A percentile compares a stretch with the other conserved stretches of the same genome.
Conservation (phyloP, 2,888 invertebrate species). For the Yponomeuta sedellus region DNA sequence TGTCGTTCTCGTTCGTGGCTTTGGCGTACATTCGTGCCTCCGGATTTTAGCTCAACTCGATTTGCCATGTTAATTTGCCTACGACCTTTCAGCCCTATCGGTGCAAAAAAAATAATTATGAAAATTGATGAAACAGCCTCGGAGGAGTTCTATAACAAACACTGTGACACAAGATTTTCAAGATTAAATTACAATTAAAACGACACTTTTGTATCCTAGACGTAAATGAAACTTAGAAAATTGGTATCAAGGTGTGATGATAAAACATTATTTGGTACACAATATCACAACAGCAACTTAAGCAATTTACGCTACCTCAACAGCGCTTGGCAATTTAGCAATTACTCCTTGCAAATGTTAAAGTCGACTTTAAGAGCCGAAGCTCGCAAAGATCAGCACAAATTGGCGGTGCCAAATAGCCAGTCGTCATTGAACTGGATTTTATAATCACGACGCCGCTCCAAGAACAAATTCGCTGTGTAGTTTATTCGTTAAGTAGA, state of each 20-base stretch:
- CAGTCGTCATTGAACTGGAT: slow-evolving; percentile 42
- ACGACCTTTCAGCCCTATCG: no score
- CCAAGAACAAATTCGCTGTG: slow-evolving; percentile 11
- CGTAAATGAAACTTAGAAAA: no score
- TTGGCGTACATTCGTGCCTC: no score
- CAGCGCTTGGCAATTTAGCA: neutral
- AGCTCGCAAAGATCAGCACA: neutral
- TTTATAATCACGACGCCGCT: slow-evolving; percentile 28
- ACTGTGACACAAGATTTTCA: no score
- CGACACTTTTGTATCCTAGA: no score
- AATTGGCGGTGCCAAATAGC: neutral
- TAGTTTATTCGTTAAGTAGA: neutral
- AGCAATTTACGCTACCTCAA: neutral
- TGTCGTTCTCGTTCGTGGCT: neutral
- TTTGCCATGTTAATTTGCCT: no score
- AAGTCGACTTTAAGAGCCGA: neutral
- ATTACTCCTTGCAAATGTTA: neutral
- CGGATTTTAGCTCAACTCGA: no score
- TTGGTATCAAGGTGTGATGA: no score
- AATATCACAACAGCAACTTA: neutral
- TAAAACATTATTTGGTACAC: neutral
- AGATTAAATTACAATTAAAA: no score
- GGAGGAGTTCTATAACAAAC: no score
- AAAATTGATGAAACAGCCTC: no score
- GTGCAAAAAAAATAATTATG: no score